Base-by-base conservation (phyloP, 1,140 invertebrate species). In the Protaetia brevitarsis region DNA sequence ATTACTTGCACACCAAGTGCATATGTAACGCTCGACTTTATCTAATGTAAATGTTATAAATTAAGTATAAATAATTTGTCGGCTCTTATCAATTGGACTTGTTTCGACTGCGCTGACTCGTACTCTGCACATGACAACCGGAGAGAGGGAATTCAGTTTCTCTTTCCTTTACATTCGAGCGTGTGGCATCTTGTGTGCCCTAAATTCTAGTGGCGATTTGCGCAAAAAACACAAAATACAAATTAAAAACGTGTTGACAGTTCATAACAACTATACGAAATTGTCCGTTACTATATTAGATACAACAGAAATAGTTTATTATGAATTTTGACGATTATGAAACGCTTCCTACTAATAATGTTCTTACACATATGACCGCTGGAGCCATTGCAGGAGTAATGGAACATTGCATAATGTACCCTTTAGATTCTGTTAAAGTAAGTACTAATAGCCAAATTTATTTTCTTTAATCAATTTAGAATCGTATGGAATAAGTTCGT, bases 401-500 rank as follows among this genome's bases (percentile, higher is more conserved):
- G 89, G 97, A 99, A 82, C 97, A 99, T 85, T 94, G 94, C 82
- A 85, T 98, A 72, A 97, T 99, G 95, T 99, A 97, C 82, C 96
- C 96, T 37, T 81, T 99, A 75, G 97, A 98, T 84, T 96, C 94
- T 74, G 94, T 98, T 63, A 98, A 98, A 92, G 89, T 91, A 84
- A 83, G 71, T 72, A 59, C n/a, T 8, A n/a, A 21, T 31, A 34
- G 29, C n/a, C n/a, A n/a, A 36, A 34, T 23, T 16, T 62, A 11
- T 6, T 36, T 16, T 8, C 13, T 0, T n/a, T 29, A 1, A 7
- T 28, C 26, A 29, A 59, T 62, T 36, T 62, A 2, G 16, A 4
- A 36, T 5, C 8, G 57, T 21, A n/a, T n/a, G n/a, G n/a, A n/a
- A n/a, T n/a, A 59, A 59, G 16, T 28, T n/a, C 10, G n/a, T 23